Evolutionary conservation across 2,797 vertebrate genomes (phyloP).

Genomic region (Acomys russatus): DNA sequence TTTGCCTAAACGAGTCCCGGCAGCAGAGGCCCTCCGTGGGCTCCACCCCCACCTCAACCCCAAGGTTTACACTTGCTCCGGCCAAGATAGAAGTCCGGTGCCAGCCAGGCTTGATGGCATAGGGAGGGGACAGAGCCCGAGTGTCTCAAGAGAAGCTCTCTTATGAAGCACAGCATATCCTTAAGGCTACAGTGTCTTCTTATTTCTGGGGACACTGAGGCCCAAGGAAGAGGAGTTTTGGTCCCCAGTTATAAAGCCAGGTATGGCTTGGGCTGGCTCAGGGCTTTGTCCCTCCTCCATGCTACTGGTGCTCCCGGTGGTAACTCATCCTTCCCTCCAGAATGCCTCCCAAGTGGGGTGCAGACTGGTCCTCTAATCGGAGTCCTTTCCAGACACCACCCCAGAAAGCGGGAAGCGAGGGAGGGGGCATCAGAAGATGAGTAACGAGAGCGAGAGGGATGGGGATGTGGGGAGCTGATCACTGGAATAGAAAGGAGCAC

Average conservation of each 20-base stretch:
- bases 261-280: neutral
- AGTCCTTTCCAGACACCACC: neutral
- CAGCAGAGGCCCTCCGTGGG: constrained; percentile 56
- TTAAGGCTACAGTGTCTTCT: neutral
- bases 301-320: neutral
- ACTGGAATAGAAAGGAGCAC: neutral
- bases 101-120: neutral
- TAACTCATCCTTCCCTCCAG: no score
- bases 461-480: neutral
- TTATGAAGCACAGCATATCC: neutral
- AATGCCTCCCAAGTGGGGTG: neutral
- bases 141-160: neutral
- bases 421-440: neutral
- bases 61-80: neutral
- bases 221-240: neutral
- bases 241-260: neutral
- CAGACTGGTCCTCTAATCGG: neutral
- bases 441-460: neutral
- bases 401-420: neutral
- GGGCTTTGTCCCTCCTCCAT: neutral
- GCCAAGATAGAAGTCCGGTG: neutral
- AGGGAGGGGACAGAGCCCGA: neutral
- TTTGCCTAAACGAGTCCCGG: constrained; percentile 76
- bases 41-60: constrained; percentile 47
- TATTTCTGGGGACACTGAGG: constrained; percentile 44